Evolutionary conservation across 2,797 vertebrate species (phyloP).

Genomic region (Pitangus sulphuratus): DNA sequence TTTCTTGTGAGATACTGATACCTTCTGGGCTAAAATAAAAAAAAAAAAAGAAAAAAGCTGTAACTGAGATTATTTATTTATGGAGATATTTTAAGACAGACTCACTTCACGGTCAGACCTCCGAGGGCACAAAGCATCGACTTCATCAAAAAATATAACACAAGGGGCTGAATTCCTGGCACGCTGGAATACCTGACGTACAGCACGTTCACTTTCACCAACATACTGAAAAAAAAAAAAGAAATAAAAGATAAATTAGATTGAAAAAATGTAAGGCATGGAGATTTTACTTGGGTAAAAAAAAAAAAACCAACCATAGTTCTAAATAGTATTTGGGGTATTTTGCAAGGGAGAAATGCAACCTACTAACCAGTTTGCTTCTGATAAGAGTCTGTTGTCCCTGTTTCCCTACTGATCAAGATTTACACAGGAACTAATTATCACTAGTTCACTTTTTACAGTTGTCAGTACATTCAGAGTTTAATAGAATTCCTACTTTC

Average conservation of each 20-base stretch:
- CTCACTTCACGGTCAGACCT: conserved; percentile 91
- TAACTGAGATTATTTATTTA: background rate
- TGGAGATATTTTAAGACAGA: background rate
- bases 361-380: background rate
- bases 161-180: conserved; percentile 93
- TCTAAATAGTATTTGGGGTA: background rate
- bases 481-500: background rate
- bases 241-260: background rate
- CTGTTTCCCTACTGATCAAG: background rate
- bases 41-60: background rate
- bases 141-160: conserved; percentile 97
- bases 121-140: conserved; percentile 94
- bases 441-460: background rate
- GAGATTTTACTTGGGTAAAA: background rate
- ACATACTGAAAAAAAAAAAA: conserved; percentile 83
- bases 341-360: background rate
- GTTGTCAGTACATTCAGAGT: background rate
- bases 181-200: conserved; percentile 94
- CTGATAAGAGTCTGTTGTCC: background rate
- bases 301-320: rapidly evolving
- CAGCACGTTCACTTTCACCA: conserved; percentile 94
- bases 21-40: background rate
- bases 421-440: background rate
- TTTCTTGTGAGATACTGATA: background rate
- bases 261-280: background rate